Base-by-base conservation (phyloP, 2,888 invertebrate species). In the Callyntrura guangdongensis region DNA sequence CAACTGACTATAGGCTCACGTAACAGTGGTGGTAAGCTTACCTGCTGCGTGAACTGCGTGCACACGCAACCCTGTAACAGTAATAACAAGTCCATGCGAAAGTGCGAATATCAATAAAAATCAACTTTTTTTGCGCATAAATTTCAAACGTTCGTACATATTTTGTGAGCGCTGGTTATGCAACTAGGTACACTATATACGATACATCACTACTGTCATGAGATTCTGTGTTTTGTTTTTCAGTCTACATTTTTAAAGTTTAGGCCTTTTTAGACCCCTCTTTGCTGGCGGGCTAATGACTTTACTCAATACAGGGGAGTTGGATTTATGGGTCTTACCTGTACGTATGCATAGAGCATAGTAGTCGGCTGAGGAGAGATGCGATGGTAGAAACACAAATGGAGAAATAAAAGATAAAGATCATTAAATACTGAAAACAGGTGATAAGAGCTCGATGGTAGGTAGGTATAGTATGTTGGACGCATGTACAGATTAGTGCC, bases 401-500 rank as follows among this genome's bases (percentile, higher is more conserved):
- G 20, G 20, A 74, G 74, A 74, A 49, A 56, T 49, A 74, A 77
- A 49, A 61, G 61, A 17, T n/a, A n/a, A n/a, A 25, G 56, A 77
- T 77, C 56, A 56, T 25, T 22, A 53, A 77, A 77, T 77, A 22
- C 25, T 72, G 8, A 69, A 25, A 47, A 20, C 17, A 74, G 9
- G 12, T 20, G 47, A 74, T 47, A 67, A 47, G 49, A 74, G n/a
- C n/a, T n/a, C n/a, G n/a, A n/a, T n/a, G 11, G 11, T 12, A n/a
- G 67, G 47, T 83, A 64, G 64, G 22, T 14, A 64, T 6, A 2
- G 74, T 20, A 83, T 20, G 25, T 47, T 36, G 14, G 53, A 81
- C 9, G 67, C 81, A 77, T 77, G 56, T 25, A 53, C 77, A 77
- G 14, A 77, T 77, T 87, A 53, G 53, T 82, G 88, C 72, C 82